Evolutionary conservation across 2,888 invertebrate genomes (phyloP), one percentile per base, ranked within the genome.

Genomic region (Abrostola tripartita): DNA sequence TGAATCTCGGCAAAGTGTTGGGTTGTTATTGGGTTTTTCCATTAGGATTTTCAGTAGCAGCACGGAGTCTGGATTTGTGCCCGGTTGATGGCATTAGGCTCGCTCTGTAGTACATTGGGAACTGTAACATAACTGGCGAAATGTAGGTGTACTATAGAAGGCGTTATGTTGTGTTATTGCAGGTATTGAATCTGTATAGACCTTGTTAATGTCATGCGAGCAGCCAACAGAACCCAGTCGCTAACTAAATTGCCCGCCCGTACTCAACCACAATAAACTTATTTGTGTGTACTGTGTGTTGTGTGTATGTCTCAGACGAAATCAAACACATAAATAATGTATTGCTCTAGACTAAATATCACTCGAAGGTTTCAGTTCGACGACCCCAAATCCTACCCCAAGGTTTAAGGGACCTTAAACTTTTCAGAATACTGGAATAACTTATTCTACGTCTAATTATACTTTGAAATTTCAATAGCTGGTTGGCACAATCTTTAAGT

Each of bases 271-370:
- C 54, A 58, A 66, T 61, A 61, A 14, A 66, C 38, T n/a, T 52
- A 47, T 47, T 47, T 47, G 24, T 47, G 14, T 41, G 24, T 49
- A 53, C 14, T 6, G 24, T 10, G 41, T 12, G 9, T n/a, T 42
- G 24, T 52, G 35, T 38, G 53, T 57, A 37, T 49, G 41, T 47
- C 61, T 38, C 36, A 71, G 61, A 71, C 57, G 53, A 42, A 36
- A 51, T 35, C 40, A 47, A 65, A 65, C 71, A 65, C 58, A 52
- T 64, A 49, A 64, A 52, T 70, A 65, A 69, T 68, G 36, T 24
- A 10, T n/a, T 41, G 49, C 56, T 47, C 53, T 42, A 14, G 38
- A 52, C 40, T 36, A 50, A 58, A 61, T 51, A 51, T 52, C 47
- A 37, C 42, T 42, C 47, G 36, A 60, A 57, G 60, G 51, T n/a